Evolutionary conservation across 2,888 invertebrate species (phyloP), one percentile per base, ranked within the genome.

Genomic region (Mythimna ferrago): DNA sequence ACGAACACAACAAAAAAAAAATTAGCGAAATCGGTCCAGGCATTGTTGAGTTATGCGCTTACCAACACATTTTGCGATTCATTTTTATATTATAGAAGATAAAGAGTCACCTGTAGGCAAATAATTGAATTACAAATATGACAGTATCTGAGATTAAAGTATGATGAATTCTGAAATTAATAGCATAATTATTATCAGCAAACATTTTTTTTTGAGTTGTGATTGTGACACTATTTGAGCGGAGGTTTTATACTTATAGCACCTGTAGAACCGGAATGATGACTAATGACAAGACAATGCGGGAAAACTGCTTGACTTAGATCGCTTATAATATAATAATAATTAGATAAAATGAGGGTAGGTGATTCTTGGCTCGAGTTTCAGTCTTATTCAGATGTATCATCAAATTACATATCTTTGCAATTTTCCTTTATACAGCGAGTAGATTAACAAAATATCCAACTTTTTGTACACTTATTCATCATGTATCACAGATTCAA

Each of bases 251-350:
- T 26, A 26, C 26, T 44, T 44, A 71, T 26, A 48, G 6, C 7
- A n/a, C n/a, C n/a, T 19, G 6, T 26, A 11, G 5, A 62, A 26
- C 11, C 21, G 10, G 35, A 53, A 35, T 60, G 65, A 35, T 67
- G 58, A 76, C 57, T 75, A 57, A 74, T 19, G 2, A 0, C 41
- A 58, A 63, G 1, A 77, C 54, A 77, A 81, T 67, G 54, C 48
- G 51, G 48, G 63, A 76, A 58, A 56, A 63, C 11, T 32, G 41
- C n/a, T 65, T 65, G 53, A 58, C 21, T 80, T 66, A 57, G 6
- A 58, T 48, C 54, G 73, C 19, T 48, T 51, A 51, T 56, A 41
- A 48, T 60, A 69, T 41, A 10, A 54, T 56, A 41, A 48, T 64
- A 68, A 51, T 66, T 21, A 44, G 44, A 48, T 16, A 35, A 32